phyloP scores from a whole-genome alignment of 2,113 vertebrate species.

The Gila orcuttii region DNA sequence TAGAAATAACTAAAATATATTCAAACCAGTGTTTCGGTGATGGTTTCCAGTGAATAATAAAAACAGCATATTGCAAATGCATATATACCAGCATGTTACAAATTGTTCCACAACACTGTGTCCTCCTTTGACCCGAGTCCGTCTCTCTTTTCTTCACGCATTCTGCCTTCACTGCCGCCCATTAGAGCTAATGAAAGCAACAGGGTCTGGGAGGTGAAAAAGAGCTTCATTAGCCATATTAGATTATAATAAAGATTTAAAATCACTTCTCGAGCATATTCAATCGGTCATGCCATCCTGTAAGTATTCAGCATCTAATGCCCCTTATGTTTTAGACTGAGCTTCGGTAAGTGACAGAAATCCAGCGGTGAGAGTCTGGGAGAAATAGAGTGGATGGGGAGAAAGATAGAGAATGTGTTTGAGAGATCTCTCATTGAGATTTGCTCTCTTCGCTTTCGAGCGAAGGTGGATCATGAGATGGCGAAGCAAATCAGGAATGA shows the following conservation, averaged over 20 bases:
- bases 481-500: conserved; percentile 40
- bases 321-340: conserved; percentile 13
- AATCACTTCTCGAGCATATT: background rate
- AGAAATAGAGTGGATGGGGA: conserved; percentile 6
- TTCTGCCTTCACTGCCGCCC: background rate
- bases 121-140: background rate
- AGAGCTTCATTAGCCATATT: background rate
- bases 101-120: conserved; percentile 9
- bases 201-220: conserved; percentile 8
- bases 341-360: background rate
- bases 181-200: conserved; percentile 31
- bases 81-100: background rate
- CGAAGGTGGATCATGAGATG: conserved; percentile 22
- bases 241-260: background rate
- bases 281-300: background rate
- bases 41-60: background rate
- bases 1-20: no score
- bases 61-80: background rate
- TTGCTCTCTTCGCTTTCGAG: conserved; percentile 17
- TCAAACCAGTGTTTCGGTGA: background rate
- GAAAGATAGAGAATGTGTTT: conserved; percentile 8
- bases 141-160: conserved; percentile 12
- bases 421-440: conserved; percentile 34
- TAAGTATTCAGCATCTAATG: background rate
- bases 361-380: background rate